phyloP scores from a whole-genome alignment of 2,888 invertebrate genomes.

The Eudasyphora cyanicolor region DNA sequence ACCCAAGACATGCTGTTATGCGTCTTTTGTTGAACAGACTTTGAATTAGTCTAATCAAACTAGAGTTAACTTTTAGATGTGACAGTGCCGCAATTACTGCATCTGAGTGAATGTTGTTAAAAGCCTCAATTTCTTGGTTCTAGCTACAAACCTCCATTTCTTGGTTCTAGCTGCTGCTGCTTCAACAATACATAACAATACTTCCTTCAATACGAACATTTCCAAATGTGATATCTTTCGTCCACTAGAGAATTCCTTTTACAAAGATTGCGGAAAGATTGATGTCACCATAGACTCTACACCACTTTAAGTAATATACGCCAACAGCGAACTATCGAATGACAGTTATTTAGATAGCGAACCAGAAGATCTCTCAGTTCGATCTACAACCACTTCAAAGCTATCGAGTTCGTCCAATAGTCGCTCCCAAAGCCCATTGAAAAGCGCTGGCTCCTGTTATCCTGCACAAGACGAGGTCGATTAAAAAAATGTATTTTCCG shows the following conservation, averaged over 20 bases:
- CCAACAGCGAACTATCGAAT: slow-evolving; percentile 73
- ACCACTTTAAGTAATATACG: slow-evolving; percentile 68
- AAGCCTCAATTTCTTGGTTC: too few relatives aligned
- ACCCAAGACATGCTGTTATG: too few relatives aligned
- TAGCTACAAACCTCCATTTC: slow-evolving; percentile 82
- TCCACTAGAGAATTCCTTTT: slow-evolving; percentile 82
- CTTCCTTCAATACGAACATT: neutral
- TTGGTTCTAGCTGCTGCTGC: slow-evolving; percentile 74
- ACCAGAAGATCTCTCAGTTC: slow-evolving; percentile 78
- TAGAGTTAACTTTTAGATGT: neutral
- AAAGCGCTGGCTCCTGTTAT: neutral
- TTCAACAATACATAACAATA: slow-evolving; percentile 70
- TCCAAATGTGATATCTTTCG: slow-evolving; percentile 72
- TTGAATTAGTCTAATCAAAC: too few relatives aligned
- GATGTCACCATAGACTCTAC: slow-evolving; percentile 34
- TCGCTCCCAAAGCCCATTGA: slow-evolving; percentile 71
- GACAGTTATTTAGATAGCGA: slow-evolving; percentile 76
- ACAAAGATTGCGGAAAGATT: slow-evolving; percentile 84
- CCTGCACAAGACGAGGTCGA: neutral
- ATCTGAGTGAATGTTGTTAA: slow-evolving; percentile 82
- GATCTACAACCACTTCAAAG: slow-evolving; percentile 72
- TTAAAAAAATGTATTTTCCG: too few relatives aligned
- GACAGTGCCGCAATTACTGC: slow-evolving; percentile 49
- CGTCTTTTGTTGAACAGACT: too few relatives aligned
- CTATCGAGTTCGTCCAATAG: slow-evolving; percentile 70